Percentiles rank a stretch among this genome's conserved stretches.
These are phyloP conservation scores for Corydoras sp. DNA, from an alignment of 2,113 vertebrate species.

Conservation along the genomic window DNA sequence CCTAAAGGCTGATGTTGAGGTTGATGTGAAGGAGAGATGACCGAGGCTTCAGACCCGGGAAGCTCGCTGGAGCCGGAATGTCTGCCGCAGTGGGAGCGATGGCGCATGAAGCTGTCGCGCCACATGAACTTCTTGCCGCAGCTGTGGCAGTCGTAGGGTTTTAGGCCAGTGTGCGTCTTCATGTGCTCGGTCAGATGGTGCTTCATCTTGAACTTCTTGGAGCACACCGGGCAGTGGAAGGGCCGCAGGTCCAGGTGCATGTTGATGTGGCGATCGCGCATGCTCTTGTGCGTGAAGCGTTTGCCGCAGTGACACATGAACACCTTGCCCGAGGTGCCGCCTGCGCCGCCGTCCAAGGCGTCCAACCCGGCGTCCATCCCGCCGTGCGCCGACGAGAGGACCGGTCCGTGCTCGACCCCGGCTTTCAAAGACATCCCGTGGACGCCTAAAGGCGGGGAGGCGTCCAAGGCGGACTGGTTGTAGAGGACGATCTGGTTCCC, in stretches of 20 bases:
- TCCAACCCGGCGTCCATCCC: constrained; percentile 49
- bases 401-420: constrained; percentile 60
- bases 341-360: constrained; percentile 31
- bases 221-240: constrained; percentile 70
- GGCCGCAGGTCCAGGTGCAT: constrained; percentile 75
- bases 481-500: constrained; percentile 79
- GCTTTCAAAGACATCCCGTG: constrained; percentile 54
- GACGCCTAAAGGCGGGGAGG: constrained; percentile 49
- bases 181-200: constrained; percentile 76
- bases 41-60: constrained; percentile 42
- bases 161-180: constrained; percentile 69
- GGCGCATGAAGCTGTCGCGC: constrained; percentile 72
- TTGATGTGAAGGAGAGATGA: constrained; percentile 48
- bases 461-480: constrained; percentile 48
- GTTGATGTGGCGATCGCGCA: constrained; percentile 74
- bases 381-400: constrained; percentile 57
- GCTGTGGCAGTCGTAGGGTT: constrained; percentile 65
- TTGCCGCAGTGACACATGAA: constrained; percentile 76
- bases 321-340: constrained; percentile 62
- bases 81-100: constrained; percentile 66
- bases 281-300: constrained; percentile 73
- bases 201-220: constrained; percentile 77
- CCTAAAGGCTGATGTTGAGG: constrained; percentile 48
- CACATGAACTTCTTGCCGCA: constrained; percentile 74
- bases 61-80: constrained; percentile 12